Base-by-base conservation (phyloP, 37 sponge, comb jelly and placozoan species). In the Chondrosia reniformis region DNA sequence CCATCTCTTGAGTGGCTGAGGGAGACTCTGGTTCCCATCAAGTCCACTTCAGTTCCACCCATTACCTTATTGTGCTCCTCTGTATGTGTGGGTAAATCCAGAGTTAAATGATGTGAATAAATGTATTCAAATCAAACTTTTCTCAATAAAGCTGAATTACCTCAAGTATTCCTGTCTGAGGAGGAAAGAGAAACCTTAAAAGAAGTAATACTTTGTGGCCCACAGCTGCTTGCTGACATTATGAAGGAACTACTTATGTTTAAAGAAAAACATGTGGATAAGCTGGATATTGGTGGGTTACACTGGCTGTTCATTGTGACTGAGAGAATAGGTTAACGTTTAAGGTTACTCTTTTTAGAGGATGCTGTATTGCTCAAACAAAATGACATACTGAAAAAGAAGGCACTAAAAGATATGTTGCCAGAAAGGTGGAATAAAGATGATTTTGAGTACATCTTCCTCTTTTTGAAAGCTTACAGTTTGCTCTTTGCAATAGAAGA, bases 201-300 rank as follows among this genome's bases (percentile, higher is more conserved):
- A n/a, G 59, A 74, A 1, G 41, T 89, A 32, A 74, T 89, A 1
- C 30, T 89, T 4, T 52, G 84, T 9, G 72, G 80, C 9, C 84
- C 84, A 25, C 42, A 67, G 45, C 78, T 81, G 76, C 77, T 89
- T 17, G 80, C 80, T 25, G 54, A 42, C 19, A 72, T 83, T 27
- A 89, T 89, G 89, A 84, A 76, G 28, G 67, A 80, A n/a, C 33
- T 84, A 8, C 67, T 89, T 64, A 71, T 78, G 33, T 65, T 87
- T 69, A n/a, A n/a, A n/a, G n/a, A 34, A 24, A 38, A 69, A 12
- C 72, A 69, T 44, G 22, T 69, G 22, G 43, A 69, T 25, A 40
- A 6, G 2, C 24, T 69, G 4, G 19, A 36, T 39, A 25, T 24
- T 40, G 43, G 72, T 69, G 25, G 15, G 72, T 15, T 34, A 56